phyloP scores from a whole-genome alignment of 2,113 vertebrate genomes.

The Marmota flaviventris region DNA sequence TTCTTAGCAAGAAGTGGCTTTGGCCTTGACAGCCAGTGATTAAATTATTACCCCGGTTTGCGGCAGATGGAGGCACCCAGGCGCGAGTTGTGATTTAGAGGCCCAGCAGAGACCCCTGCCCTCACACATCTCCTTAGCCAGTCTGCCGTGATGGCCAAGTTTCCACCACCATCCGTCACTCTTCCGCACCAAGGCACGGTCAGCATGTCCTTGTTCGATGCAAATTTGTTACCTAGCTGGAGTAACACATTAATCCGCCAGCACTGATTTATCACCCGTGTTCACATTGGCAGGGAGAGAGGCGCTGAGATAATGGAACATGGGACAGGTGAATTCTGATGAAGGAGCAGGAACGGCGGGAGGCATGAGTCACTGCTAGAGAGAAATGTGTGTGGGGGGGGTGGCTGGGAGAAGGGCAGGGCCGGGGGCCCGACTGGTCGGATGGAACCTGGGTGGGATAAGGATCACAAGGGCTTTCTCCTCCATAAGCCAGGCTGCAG shows the following conservation, averaged over 20 bases:
- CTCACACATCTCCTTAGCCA: neutral
- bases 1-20: neutral
- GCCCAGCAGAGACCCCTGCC: neutral
- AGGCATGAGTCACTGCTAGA: neutral
- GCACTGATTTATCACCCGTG: slow-evolving; percentile 28
- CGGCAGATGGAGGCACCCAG: neutral
- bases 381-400: neutral
- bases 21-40: neutral
- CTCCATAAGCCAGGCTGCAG: neutral
- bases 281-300: neutral
- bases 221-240: slow-evolving; percentile 34
- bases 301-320: slow-evolving; percentile 7
- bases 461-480: neutral
- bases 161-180: neutral
- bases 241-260: slow-evolving; percentile 29
- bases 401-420: neutral
- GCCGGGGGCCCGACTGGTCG: accelerated
- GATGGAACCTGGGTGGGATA: accelerated
- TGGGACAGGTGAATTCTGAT: slow-evolving; percentile 23
- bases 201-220: slow-evolving; percentile 61
- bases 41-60: neutral
- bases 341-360: neutral
- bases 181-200: neutral
- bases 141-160: neutral
- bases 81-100: neutral